Conservation (phyloP, 1,140 invertebrate species). For the Philopotamus ludificatus region DNA sequence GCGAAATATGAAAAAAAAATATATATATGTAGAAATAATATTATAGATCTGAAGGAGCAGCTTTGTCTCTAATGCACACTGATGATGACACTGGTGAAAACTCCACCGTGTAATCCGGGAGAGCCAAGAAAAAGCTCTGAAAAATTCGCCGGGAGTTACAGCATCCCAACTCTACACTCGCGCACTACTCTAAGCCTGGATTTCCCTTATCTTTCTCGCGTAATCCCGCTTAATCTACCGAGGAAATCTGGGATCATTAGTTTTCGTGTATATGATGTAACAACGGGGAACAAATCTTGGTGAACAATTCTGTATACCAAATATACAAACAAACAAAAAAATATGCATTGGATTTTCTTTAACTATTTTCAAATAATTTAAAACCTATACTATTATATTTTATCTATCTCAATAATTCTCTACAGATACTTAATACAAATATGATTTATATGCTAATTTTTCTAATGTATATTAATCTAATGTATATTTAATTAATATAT, state of each 20-base stretch:
- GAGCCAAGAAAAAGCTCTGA: slow-evolving; percentile 17
- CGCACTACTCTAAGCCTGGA: slow-evolving; percentile 22
- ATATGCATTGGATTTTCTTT: background rate
- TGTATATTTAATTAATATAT: no score
- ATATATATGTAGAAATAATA: background rate
- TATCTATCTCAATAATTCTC: no score
- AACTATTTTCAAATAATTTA: background rate
- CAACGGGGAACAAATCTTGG: background rate
- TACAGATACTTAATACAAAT: no score
- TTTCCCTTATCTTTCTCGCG: slow-evolving; percentile 18
- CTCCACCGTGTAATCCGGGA: background rate
- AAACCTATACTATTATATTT: background rate
- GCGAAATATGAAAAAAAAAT: background rate
- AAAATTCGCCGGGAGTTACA: slow-evolving; percentile 4
- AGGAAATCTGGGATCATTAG: slow-evolving; percentile 33
- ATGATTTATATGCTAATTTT: no score
- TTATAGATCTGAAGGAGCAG: background rate
- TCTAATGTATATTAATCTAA: no score
- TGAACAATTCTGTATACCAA: background rate
- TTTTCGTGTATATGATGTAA: slow-evolving; percentile 28
- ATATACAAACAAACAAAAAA: background rate
- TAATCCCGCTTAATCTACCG: slow-evolving; percentile 33
- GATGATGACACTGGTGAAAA: background rate
- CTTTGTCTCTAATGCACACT: background rate
- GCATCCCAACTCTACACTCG: background rate